Evolutionary conservation across 2,888 invertebrate species (phyloP).

Genomic region (Steinernema hermaphroditum): DNA sequence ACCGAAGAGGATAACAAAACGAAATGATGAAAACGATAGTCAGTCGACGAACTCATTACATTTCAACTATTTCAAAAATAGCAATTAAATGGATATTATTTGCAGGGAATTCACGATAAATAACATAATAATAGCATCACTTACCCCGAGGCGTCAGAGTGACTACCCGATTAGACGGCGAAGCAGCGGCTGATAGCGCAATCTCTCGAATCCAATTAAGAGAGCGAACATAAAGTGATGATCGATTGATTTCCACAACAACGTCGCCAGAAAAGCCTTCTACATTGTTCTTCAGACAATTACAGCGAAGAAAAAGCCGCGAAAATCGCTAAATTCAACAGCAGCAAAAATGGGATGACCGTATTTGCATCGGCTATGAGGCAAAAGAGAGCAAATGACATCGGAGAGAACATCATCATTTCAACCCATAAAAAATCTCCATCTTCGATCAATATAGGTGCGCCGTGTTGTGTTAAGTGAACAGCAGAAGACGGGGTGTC

Average conservation of each 20-base stretch:
- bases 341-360: too few relatives aligned
- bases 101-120: background rate
- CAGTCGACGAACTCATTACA: too few relatives aligned
- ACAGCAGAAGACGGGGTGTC: background rate
- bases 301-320: too few relatives aligned
- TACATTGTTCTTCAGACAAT: too few relatives aligned
- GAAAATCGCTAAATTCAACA: too few relatives aligned
- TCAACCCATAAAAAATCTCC: constrained; percentile 19
- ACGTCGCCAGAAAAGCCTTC: too few relatives aligned
- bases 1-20: too few relatives aligned
- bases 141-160: background rate
- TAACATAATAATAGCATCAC: too few relatives aligned
- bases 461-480: constrained; percentile 12
- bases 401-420: constrained; percentile 1
- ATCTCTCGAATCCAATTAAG: constrained; percentile 8
- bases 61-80: too few relatives aligned
- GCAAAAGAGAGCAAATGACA: background rate
- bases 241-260: too few relatives aligned
- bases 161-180: background rate
- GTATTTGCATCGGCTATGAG: background rate
- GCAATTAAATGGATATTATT: background rate
- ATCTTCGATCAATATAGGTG: constrained; percentile 25
- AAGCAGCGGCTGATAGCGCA: background rate
- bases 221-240: background rate
- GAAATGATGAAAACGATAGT: too few relatives aligned